Base-by-base conservation (phyloP, 2,888 invertebrate genomes). In the Patella caerulea region DNA sequence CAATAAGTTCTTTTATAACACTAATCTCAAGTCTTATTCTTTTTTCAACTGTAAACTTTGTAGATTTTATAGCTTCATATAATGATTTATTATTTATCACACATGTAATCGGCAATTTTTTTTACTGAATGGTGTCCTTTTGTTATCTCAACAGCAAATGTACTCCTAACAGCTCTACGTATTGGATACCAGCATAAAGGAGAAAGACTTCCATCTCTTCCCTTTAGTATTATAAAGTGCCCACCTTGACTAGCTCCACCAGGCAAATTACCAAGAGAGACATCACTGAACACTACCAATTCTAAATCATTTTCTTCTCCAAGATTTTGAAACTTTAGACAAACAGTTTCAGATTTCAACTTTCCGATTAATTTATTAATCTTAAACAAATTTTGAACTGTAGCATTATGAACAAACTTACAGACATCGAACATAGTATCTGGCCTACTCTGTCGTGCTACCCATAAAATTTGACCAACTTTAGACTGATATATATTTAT, bases 231-330 rank as follows among this genome's bases (percentile, higher is more conserved):
- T 29, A 72, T 72, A 45, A 72, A 52, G 17, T 72, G 72, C 7
- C 69, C 69, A 9, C 69, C 69, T 69, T 69, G 69, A n/a, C 52
- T 72, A 0, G 45, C 72, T 34, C 72, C 72, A 34, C 34, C 72
- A n/a, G 45, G 52, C 14, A 72, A 53, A 53, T 72, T 72, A 15
- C 72, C 72, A 11, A 72, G 45, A 2, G 72, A 72, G 14, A n/a
- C 72, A 56, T 73, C 55, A 56, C 73, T 73, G 73, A n/a, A 59
- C 15, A 59, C 59, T 59, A 59, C 59, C n/a, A 59, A 59, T n/a
- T 59, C 59, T 12, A 59, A 59, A 59, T 59, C 59, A 5, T 59
- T 59, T n/a, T 59, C 59, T 12, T 59, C 12, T 12, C 59, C 59
- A n/a, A 59, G n/a, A n/a, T 59, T 15, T 59, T 59, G 59, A 59